Percentiles rank a stretch among this genome's conserved stretches.
phyloP scores from a whole-genome alignment of 1,140 invertebrate genomes.

The Drosophila simulans region DNA sequence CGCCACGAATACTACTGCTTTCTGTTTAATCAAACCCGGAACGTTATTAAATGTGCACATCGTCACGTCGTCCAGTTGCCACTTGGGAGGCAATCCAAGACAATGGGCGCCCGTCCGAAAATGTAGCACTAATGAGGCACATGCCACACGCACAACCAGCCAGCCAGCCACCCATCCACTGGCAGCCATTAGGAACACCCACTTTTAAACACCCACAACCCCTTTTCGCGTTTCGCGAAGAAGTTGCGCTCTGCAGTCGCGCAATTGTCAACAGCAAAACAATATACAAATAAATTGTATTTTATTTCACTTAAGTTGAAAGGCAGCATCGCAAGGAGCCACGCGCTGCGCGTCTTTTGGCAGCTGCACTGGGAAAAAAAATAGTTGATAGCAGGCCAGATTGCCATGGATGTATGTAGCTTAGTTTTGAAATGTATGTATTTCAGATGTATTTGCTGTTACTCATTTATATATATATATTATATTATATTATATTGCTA shows the following conservation, averaged over 20 bases:
- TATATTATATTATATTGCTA: too few species aligned
- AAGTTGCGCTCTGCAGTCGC: conserved; percentile 32
- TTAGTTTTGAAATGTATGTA: too few species aligned
- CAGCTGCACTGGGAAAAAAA: conserved; percentile 21
- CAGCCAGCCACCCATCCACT: not conserved
- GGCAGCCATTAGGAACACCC: not conserved
- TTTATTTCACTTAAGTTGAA: conserved; percentile 73
- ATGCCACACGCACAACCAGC: conserved; percentile 35
- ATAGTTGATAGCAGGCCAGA: too few species aligned
- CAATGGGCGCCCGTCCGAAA: conserved; percentile 32
- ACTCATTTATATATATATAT: too few species aligned
- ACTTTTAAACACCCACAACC: conserved; percentile 4
- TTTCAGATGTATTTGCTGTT: too few species aligned
- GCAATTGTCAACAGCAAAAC: conserved; percentile 70
- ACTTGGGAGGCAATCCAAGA: conserved; percentile 50
- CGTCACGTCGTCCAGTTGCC: conserved; percentile 54
- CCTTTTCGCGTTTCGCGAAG: conserved; percentile 1
- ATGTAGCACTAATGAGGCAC: conserved; percentile 64
- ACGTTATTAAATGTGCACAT: conserved; percentile 59
- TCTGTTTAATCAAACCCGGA: conserved; percentile 63
- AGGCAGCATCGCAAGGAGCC: conserved; percentile 34
- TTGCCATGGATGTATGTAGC: too few species aligned
- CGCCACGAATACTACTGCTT: not conserved
- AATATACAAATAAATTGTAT: conserved; percentile 75
- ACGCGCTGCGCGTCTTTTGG: conserved; percentile 46